phyloP scores from a whole-genome alignment of 2,113 vertebrate genomes.

The Rhinoptilus africanus region DNA sequence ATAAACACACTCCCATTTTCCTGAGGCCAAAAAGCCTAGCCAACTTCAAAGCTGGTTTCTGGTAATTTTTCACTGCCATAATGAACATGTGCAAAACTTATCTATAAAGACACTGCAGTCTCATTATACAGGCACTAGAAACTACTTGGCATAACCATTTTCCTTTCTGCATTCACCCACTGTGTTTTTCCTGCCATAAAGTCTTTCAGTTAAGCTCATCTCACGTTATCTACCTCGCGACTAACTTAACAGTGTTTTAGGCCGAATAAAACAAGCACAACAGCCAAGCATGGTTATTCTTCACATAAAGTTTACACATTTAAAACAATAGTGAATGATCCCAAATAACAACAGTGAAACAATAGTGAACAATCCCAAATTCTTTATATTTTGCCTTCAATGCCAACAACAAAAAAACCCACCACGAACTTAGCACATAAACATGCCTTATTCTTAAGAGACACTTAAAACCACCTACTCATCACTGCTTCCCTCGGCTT shows the following conservation, averaged over 20 bases:
- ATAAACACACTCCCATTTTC: slow-evolving; percentile 8
- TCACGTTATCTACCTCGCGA: not conserved
- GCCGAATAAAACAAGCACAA: not conserved
- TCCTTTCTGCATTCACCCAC: not conserved
- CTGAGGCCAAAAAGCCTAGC: not conserved
- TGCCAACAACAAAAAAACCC: rapidly evolving
- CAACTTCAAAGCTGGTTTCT: not conserved
- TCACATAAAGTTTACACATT: not conserved
- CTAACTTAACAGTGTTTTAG: not conserved
- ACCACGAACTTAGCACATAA: not conserved
- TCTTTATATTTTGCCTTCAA: not conserved
- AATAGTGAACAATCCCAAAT: not conserved
- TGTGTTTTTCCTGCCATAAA: not conserved
- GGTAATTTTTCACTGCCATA: not conserved
- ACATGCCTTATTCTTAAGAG: not conserved
- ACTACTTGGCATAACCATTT: not conserved
- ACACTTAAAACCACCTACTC: not conserved
- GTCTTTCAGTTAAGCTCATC: not conserved
- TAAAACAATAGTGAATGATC: not conserved
- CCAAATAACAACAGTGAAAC: not conserved
- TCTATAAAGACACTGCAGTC: not conserved
- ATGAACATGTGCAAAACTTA: not conserved
- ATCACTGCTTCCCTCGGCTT: not conserved
- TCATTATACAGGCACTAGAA: not conserved
- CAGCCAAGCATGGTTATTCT: not conserved